These are phyloP conservation scores for Pseudomyrmex gracilis DNA, from an alignment of 1,140 invertebrate genomes.

Conservation along the genomic window DNA sequence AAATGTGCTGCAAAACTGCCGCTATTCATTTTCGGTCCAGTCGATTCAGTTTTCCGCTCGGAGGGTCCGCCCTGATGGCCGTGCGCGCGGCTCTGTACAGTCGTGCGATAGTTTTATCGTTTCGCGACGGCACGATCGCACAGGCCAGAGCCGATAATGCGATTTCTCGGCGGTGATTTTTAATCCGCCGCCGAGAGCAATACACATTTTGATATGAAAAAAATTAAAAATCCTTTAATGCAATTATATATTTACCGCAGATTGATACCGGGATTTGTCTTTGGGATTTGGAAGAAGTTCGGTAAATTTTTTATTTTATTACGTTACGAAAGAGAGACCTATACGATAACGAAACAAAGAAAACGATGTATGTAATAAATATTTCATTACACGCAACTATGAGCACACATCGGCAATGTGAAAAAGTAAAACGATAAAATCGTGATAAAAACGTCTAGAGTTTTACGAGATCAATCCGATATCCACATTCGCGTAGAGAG, in stretches of 20 bases:
- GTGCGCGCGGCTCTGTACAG: conserved; percentile 46
- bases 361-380: not conserved
- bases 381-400: not conserved
- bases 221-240: not conserved
- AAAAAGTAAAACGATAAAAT: not conserved
- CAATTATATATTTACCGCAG: conserved; percentile 6
- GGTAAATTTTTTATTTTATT: not conserved
- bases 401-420: not conserved
- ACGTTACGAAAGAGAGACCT: not conserved
- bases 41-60: conserved; percentile 84
- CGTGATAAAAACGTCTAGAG: not conserved
- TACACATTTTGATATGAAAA: not conserved
- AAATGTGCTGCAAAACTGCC: conserved; percentile 85
- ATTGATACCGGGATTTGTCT: not conserved
- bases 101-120: conserved; percentile 69
- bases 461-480: conserved; percentile 17
- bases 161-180: conserved; percentile 73
- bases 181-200: conserved; percentile 45
- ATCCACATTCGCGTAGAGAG: not conserved
- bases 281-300: not conserved
- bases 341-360: not conserved
- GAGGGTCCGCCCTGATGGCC: conserved; percentile 75
- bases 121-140: conserved; percentile 57
- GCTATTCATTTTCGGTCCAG: conserved; percentile 86
- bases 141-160: conserved; percentile 72